A percentile compares a stretch with the other conserved stretches of the same genome.
phyloP scores from a whole-genome alignment of 2,113 vertebrate genomes.

The Jacana jacana region DNA sequence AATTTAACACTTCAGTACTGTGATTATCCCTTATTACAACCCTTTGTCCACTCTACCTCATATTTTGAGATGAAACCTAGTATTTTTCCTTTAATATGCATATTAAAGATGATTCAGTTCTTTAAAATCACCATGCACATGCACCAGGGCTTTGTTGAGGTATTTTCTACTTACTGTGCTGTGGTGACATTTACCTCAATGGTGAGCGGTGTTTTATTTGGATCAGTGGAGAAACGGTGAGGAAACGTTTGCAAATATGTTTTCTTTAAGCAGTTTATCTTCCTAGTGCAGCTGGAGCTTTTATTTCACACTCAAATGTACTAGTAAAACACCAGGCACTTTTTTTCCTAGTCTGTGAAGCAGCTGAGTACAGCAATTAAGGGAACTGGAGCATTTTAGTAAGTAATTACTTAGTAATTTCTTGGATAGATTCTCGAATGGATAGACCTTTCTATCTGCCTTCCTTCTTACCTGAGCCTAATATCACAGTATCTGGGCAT shows the following conservation, averaged over 20 bases:
- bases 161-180: not conserved
- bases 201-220: not conserved
- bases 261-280: conserved; percentile 47
- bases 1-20: not conserved
- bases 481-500: not conserved
- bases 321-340: not conserved
- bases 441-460: not conserved
- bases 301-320: conserved; percentile 33
- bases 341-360: not conserved
- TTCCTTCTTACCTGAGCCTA: not conserved
- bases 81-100: not conserved
- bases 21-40: not conserved
- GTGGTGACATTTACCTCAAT: not conserved
- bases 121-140: not conserved
- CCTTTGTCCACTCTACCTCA: not conserved
- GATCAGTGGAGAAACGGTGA: not conserved
- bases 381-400: not conserved
- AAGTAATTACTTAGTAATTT: not conserved
- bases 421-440: not conserved
- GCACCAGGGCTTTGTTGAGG: not conserved
- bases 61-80: not conserved
- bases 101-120: not conserved
- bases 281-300: conserved; percentile 12
- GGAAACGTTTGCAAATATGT: not conserved
- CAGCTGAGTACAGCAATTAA: not conserved